Conservation (phyloP, 1,140 invertebrate genomes). For the Leptinotarsa undecemlineata region DNA sequence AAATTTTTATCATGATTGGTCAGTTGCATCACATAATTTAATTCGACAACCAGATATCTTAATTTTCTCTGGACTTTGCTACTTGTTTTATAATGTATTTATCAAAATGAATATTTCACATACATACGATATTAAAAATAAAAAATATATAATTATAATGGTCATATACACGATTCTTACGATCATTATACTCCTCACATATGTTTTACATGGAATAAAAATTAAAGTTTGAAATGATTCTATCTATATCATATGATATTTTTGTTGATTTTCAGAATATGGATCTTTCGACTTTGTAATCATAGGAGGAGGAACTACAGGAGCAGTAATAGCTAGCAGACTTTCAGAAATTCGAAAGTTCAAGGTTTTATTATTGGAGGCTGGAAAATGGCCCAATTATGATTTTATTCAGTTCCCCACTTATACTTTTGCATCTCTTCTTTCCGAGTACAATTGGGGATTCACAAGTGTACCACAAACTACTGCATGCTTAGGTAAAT, state of each 20-base stretch:
- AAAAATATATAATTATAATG: too few relatives aligned
- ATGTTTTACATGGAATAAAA: too few relatives aligned
- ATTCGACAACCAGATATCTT: too few relatives aligned
- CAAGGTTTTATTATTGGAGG: slow-evolving; percentile 20
- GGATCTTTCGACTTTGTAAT: slow-evolving; percentile 22
- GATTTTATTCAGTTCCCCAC: not conserved
- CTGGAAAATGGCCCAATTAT: not conserved
- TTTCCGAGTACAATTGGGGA: slow-evolving; percentile 18
- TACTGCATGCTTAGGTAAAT: slow-evolving; percentile 21
- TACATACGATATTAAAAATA: too few relatives aligned
- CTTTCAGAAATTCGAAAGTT: slow-evolving; percentile 14
- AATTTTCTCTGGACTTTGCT: too few relatives aligned
- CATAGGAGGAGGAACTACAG: slow-evolving; percentile 17
- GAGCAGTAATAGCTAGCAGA: slow-evolving; percentile 19
- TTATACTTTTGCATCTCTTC: too few relatives aligned
- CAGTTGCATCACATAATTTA: too few relatives aligned
- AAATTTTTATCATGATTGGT: too few relatives aligned
- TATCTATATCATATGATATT: not conserved
- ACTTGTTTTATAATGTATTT: too few relatives aligned
- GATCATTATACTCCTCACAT: too few relatives aligned
- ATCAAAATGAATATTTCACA: too few relatives aligned
- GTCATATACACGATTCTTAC: too few relatives aligned
- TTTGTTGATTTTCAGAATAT: slow-evolving; percentile 16
- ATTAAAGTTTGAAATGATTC: not conserved
- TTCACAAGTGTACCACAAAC: slow-evolving; percentile 23